Conservation (phyloP, 35 echinoderm and acorn worm genomes). For the Eucidaris tribuloides region DNA sequence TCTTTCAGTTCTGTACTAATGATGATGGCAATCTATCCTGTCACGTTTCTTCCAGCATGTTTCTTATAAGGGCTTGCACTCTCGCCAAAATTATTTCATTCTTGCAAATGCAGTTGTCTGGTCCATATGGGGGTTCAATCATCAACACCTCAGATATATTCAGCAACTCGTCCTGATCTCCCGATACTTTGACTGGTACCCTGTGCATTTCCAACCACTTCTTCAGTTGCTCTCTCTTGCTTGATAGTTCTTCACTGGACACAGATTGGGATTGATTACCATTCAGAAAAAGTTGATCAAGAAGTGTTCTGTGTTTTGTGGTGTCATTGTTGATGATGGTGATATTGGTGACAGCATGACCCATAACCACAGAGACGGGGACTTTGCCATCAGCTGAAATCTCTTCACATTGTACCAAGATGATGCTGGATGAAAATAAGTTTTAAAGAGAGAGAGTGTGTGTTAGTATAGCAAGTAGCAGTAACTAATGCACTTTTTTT, state of each 20-base stretch:
- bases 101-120: conserved; percentile 80
- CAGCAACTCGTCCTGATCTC: conserved; percentile 48
- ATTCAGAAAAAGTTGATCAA: conserved; percentile 37
- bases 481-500: background rate
- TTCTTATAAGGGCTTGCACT: conserved; percentile 67
- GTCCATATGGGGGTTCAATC: conserved; percentile 78
- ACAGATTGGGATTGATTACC: background rate
- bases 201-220: conserved; percentile 74
- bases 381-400: background rate
- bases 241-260: background rate
- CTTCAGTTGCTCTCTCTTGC: conserved; percentile 49
- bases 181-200: conserved; percentile 55
- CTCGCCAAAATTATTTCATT: conserved; percentile 89
- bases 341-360: conserved; percentile 45
- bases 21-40: no score
- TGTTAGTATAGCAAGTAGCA: background rate
- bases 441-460: background rate
- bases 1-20: no score
- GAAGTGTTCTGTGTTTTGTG: background rate
- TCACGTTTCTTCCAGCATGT: conserved; percentile 45
- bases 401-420: conserved; percentile 23
- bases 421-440: conserved; percentile 46
- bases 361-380: conserved; percentile 39
- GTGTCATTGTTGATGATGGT: conserved; percentile 17
- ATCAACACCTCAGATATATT: conserved; percentile 66